Conservation (phyloP, 2,888 invertebrate species). For the Andrena fulva region DNA sequence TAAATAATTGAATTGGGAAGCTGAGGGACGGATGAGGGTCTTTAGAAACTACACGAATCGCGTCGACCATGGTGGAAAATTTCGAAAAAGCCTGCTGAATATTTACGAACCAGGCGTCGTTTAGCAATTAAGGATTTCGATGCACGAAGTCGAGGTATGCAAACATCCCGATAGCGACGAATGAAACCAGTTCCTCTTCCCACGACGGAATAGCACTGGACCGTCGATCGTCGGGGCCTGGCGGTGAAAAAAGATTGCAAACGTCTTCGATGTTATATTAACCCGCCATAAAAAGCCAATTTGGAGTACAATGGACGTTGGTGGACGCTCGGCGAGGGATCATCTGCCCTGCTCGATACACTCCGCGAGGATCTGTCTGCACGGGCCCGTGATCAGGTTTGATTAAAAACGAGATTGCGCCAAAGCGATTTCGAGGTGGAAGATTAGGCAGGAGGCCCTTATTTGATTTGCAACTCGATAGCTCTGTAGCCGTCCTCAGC, state of each 20-base stretch:
- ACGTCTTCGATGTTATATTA: slow-evolving; percentile 77
- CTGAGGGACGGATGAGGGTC: too few species aligned
- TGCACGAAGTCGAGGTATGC: slow-evolving; percentile 22
- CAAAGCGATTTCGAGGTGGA: slow-evolving; percentile 76
- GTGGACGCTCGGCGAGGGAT: slow-evolving; percentile 62
- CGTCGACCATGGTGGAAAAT: background rate
- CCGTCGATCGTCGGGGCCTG: slow-evolving; percentile 39
- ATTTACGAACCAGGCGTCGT: background rate
- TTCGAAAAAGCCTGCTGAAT: background rate
- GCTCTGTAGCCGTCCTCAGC: slow-evolving; percentile 62
- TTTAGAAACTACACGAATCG: too few species aligned
- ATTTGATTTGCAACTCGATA: slow-evolving; percentile 79
- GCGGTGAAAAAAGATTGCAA: slow-evolving; percentile 74
- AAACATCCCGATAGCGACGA: slow-evolving; percentile 36
- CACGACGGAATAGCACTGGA: slow-evolving; percentile 43
- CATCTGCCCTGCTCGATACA: slow-evolving; percentile 76
- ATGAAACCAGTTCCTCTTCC: slow-evolving; percentile 63
- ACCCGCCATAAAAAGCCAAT: slow-evolving; percentile 80
- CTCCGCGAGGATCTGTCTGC: slow-evolving; percentile 62
- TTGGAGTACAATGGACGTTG: slow-evolving; percentile 77
- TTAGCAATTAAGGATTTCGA: slow-evolving; percentile 11
- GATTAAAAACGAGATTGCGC: slow-evolving; percentile 81
- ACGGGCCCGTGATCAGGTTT: slow-evolving; percentile 68
- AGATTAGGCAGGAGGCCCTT: slow-evolving; percentile 74
- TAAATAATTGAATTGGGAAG: too few species aligned